These are phyloP conservation scores for Borostomias antarcticus DNA, from an alignment of 2,797 vertebrate genomes.

Conservation along the genomic window DNA sequence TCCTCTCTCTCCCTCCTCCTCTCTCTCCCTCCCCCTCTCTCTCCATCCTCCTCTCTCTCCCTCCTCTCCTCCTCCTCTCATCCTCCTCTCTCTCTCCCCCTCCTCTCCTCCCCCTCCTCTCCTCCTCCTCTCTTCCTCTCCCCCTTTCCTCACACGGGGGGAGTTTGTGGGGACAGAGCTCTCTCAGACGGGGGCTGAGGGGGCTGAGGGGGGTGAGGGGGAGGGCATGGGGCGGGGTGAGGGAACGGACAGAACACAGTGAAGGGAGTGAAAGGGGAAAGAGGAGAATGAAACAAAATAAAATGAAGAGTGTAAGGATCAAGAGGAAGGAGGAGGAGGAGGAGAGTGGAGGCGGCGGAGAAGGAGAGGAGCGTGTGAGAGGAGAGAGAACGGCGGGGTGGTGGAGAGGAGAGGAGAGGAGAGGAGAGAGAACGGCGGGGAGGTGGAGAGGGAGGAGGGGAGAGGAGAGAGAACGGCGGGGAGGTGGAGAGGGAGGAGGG, in stretches of 20 bases:
- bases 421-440: background rate
- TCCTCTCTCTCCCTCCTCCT: background rate
- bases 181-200: too few relatives aligned
- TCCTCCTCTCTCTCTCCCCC: too few relatives aligned
- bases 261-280: background rate
- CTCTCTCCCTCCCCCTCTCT: background rate
- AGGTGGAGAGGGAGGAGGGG: constrained; percentile 19
- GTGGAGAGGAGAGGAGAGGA: background rate
- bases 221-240: background rate
- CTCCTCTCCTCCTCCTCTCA: too few relatives aligned
- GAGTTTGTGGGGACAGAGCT: too few relatives aligned
- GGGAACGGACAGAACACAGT: background rate
- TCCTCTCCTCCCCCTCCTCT: too few relatives aligned
- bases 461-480: background rate
- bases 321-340: background rate
- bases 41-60: too few relatives aligned
- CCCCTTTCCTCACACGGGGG: too few relatives aligned
- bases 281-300: background rate
- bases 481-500: constrained; percentile 10
- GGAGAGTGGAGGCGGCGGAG: background rate
- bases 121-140: too few relatives aligned
- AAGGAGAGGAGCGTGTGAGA: background rate
- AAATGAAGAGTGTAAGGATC: too few relatives aligned
- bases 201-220: background rate
- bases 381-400: too few relatives aligned